Percentiles rank a stretch among this genome's conserved stretches.
phyloP scores from a whole-genome alignment of 2,113 vertebrate genomes.

The Ciconia stormi region DNA sequence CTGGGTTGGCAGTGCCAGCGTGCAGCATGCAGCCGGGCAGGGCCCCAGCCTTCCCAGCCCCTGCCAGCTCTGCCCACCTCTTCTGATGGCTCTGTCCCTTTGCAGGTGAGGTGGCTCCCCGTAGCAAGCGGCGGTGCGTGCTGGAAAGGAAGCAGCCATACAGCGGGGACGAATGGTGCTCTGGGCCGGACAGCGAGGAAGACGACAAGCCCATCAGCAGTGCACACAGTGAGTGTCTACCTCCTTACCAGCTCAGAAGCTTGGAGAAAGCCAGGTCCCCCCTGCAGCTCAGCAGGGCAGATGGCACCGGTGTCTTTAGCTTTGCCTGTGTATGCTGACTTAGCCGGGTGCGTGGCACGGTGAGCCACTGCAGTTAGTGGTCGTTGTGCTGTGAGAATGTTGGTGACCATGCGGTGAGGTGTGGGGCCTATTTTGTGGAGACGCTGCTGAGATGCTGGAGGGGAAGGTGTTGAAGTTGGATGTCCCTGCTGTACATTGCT shows the following conservation, averaged over 20 bases:
- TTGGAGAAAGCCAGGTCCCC: background rate
- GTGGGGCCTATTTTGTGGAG: background rate
- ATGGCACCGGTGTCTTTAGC: background rate
- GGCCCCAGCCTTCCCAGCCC: background rate
- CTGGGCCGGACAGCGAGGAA: constrained; percentile 93
- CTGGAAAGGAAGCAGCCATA: constrained; percentile 96
- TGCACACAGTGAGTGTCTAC: constrained; percentile 84
- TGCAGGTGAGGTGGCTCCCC: constrained; percentile 85
- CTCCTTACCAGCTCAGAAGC: background rate
- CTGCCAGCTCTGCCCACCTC: background rate
- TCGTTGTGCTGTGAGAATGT: background rate
- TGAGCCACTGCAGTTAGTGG: background rate
- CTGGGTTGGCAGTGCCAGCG: background rate
- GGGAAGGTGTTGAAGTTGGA: background rate
- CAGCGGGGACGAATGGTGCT: constrained; percentile 98
- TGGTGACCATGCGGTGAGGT: background rate
- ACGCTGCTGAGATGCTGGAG: background rate
- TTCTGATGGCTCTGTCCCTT: background rate
- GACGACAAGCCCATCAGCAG: constrained; percentile 88
- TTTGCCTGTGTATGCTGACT: background rate
- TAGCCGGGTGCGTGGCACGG: fast-evolving
- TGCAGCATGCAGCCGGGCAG: background rate
- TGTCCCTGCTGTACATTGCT: background rate
- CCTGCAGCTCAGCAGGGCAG: background rate
- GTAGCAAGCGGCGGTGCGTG: constrained; percentile 94